Base-by-base conservation (phyloP, 2,888 invertebrate species). In the Neoitamus cyanurus region DNA sequence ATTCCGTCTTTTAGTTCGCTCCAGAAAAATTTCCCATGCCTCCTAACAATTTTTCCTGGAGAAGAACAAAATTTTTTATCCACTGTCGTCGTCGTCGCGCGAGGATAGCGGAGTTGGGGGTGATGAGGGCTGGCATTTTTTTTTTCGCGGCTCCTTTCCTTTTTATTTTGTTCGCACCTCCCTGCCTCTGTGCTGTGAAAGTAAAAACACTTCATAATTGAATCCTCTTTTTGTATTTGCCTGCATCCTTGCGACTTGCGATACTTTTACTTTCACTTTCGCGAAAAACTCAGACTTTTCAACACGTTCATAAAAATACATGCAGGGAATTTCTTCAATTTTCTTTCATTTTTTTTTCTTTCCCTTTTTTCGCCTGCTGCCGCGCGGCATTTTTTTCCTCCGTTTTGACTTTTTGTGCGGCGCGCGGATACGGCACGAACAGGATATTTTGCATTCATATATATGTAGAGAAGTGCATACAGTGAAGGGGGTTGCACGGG, bases 171-270 rank as follows among this genome's bases (percentile, higher is more conserved):
- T 20, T 73, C 37, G 34, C 78, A 36, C 80, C 34, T 31, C 70
- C 78, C 82, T 68, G 77, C 37, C 69, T 83, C 20, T 58, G 36
- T 36, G 77, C 77, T 82, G 80, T 83, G 84, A 85, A 85, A 85
- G 85, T 85, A 85, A 85, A 85, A 85, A 85, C 83, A 85, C 84
- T 85, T 85, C 75, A 85, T 85, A 85, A 85, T 85, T 85, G 84
- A 85, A 85, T 85, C 82, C 83, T 77, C 69, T 77, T 77, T 84
- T 83, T 72, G 82, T 82, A 42, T 82, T 82, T 69, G 82, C 69
- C 69, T 82, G 82, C 82, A 82, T 82, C 82, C 82, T 69, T 82
- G 82, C 82, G 82, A 82, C 82, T 82, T 69, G 69, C 82, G 82
- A 82, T 82, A 82, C 82, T 82, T 82, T 82, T 69, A 82, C 82